A percentile compares a stretch with the other conserved stretches of the same genome.
Conservation (phyloP, 30 jellyfish, hydroid and myxozoan species). For the Aurelia coerulea region DNA sequence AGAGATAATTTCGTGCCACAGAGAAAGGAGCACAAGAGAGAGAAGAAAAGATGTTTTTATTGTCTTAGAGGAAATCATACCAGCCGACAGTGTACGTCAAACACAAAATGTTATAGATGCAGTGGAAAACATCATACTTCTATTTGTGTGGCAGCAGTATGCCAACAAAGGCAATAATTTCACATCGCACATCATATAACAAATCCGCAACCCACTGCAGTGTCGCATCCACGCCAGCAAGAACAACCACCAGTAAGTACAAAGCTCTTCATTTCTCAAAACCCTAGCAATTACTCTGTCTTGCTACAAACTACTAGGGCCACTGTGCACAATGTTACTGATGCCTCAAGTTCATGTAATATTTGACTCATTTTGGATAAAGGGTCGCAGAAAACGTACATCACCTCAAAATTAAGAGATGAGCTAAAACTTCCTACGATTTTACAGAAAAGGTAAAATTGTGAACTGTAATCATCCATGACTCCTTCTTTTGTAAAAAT, state of each 20-base stretch:
- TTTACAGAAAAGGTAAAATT: background rate
- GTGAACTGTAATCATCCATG: too few species aligned
- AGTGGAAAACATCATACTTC: background rate
- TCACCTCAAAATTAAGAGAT: constrained; percentile 1
- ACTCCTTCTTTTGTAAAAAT: too few species aligned
- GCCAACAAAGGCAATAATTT: background rate
- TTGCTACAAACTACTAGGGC: constrained; percentile 7
- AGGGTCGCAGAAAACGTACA: constrained; percentile 24
- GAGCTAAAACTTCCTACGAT: background rate
- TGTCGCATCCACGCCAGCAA: too few species aligned
- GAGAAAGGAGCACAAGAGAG: too few species aligned
- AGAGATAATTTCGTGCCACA: too few species aligned
- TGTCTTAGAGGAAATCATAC: background rate
- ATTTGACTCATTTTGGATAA: constrained; percentile 13
- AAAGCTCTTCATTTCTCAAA: background rate
- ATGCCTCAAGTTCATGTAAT: constrained; percentile 3
- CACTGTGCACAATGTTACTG: background rate
- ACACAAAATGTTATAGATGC: background rate
- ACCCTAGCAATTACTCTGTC: background rate
- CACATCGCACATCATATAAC: background rate
- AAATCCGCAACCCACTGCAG: background rate
- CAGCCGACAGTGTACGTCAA: background rate
- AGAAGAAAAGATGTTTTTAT: background rate
- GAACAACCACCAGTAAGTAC: constrained; percentile 11
- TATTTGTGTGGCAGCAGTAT: background rate